phyloP scores from a whole-genome alignment of 2,797 vertebrate species.

The Semaprochilodus insignis region DNA sequence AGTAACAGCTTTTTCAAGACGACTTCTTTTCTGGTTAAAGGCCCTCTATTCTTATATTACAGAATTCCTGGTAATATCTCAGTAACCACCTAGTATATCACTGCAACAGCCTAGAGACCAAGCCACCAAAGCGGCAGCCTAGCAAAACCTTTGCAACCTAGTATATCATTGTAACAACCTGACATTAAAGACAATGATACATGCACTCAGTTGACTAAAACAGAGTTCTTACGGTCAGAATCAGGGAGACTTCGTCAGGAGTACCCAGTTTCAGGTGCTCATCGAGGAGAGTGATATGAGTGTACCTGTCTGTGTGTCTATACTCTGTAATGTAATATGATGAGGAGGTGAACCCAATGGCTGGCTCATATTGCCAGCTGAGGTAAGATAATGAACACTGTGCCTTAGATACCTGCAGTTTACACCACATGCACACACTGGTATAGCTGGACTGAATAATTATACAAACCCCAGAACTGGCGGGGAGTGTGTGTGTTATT shows the following conservation, averaged over 20 bases:
- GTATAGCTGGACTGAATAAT: slow-evolving; percentile 25
- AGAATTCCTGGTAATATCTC: no score
- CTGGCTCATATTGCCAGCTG: slow-evolving; percentile 54
- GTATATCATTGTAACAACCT: not conserved
- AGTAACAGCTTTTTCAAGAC: no score
- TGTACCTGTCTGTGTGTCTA: slow-evolving; percentile 24
- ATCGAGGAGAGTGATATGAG: not conserved
- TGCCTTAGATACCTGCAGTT: slow-evolving; percentile 44
- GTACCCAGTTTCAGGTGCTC: slow-evolving; percentile 11
- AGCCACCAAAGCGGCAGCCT: no score
- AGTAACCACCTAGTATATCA: no score
- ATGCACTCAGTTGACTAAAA: not conserved
- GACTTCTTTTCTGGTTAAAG: no score
- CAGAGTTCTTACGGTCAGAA: slow-evolving; percentile 5
- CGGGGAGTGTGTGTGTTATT: slow-evolving; percentile 16
- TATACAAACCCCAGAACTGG: slow-evolving; percentile 17
- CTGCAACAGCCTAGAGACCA: no score
- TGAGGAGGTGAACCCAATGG: slow-evolving; percentile 38
- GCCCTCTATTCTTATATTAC: no score
- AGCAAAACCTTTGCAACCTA: no score
- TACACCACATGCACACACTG: slow-evolving; percentile 30
- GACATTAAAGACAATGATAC: not conserved
- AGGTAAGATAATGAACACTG: slow-evolving; percentile 37
- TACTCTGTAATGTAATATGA: slow-evolving; percentile 48
- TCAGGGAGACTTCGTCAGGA: not conserved